phyloP scores from a whole-genome alignment of 2,797 vertebrate species.

The Sebastes goodei region DNA sequence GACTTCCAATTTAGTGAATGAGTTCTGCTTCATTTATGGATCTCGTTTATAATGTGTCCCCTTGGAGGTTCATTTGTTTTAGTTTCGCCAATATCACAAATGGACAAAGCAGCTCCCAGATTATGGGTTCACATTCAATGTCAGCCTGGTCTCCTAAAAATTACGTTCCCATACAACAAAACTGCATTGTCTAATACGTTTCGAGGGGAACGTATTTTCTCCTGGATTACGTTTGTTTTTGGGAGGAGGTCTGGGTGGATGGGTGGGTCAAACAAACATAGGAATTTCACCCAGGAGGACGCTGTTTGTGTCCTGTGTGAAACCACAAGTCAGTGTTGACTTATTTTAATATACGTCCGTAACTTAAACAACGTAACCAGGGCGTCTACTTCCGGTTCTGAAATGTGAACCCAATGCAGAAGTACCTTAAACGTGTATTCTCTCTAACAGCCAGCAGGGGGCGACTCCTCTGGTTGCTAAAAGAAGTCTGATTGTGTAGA shows the following conservation, averaged over 20 bases:
- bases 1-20: slow-evolving; percentile 44
- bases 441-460: too few relatives aligned
- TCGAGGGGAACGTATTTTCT: not conserved
- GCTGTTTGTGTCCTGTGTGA: not conserved
- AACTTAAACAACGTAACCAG: not conserved
- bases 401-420: too few relatives aligned
- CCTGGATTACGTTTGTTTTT: not conserved
- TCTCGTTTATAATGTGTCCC: not conserved
- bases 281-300: too few relatives aligned
- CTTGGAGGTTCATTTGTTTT: slow-evolving; percentile 26
- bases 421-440: too few relatives aligned
- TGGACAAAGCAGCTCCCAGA: not conserved
- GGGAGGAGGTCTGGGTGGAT: too few relatives aligned
- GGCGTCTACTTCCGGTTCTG: too few relatives aligned
- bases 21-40: slow-evolving; percentile 46
- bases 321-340: not conserved
- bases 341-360: not conserved
- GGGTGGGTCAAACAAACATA: too few relatives aligned
- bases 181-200: not conserved
- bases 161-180: not conserved
- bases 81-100: not conserved
- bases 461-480: too few relatives aligned
- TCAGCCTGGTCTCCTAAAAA: not conserved
- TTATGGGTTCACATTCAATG: not conserved
- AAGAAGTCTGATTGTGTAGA: too few relatives aligned